These are phyloP conservation scores for Daktulosphaira vitifoliae DNA, from an alignment of 1,140 invertebrate genomes.

Conservation along the genomic window DNA sequence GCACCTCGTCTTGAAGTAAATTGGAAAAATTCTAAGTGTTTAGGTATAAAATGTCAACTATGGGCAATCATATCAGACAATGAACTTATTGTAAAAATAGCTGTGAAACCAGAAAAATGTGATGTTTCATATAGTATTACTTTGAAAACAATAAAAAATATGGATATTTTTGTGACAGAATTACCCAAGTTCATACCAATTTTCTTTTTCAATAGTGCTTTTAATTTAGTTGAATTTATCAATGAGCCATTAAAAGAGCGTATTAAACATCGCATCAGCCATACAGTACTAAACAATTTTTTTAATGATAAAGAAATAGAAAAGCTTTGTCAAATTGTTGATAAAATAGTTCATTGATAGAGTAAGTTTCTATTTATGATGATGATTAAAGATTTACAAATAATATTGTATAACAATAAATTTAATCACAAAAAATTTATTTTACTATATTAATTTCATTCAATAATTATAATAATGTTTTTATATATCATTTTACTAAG, in stretches of 20 bases:
- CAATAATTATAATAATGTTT: no score
- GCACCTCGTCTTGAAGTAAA: neutral
- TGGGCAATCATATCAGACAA: constrained; percentile 16
- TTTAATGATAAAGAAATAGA: constrained; percentile 20
- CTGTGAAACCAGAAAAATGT: constrained; percentile 14
- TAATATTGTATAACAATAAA: no score
- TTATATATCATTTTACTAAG: no score
- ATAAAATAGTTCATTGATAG: constrained; percentile 2
- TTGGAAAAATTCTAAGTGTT: constrained; percentile 19
- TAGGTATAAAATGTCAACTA: constrained; percentile 17
- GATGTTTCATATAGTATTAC: constrained; percentile 19
- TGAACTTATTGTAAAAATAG: constrained; percentile 21
- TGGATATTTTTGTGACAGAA: constrained; percentile 13
- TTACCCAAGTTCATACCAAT: constrained; percentile 14
- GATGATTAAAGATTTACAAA: no score
- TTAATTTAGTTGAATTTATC: constrained; percentile 24
- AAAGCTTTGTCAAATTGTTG: constrained; percentile 1
- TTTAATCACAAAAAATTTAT: no score
- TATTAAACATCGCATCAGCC: constrained; percentile 22
- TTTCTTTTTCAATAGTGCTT: constrained; percentile 20
- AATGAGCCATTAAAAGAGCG: constrained; percentile 21
- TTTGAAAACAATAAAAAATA: constrained; percentile 13
- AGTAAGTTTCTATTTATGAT: no score
- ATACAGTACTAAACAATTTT: constrained; percentile 20
- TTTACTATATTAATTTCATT: no score